A percentile compares a stretch with the other conserved stretches of the same genome.
phyloP scores from a whole-genome alignment of 2,113 vertebrate genomes.

The Dicentrarchus labrax region DNA sequence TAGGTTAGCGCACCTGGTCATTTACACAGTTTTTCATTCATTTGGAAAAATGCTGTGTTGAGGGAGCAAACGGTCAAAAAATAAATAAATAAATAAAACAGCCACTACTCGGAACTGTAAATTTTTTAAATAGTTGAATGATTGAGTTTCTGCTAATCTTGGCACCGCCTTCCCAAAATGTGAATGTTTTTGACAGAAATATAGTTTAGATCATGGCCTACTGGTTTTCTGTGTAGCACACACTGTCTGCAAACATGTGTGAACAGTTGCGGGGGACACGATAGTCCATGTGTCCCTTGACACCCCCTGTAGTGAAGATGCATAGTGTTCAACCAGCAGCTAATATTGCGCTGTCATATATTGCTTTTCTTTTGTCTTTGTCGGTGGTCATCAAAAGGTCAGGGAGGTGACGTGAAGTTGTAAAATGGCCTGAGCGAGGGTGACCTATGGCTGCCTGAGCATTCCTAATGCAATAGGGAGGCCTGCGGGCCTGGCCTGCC shows the following conservation, averaged over 20 bases:
- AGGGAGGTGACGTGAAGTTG: conserved; percentile 93
- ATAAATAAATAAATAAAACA: conserved; percentile 26
- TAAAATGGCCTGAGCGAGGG: conserved; percentile 89
- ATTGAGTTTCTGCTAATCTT: conserved; percentile 68
- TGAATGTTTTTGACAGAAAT: conserved; percentile 70
- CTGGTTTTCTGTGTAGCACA: neutral
- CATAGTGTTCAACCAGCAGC: conserved; percentile 41
- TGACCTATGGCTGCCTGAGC: conserved; percentile 91
- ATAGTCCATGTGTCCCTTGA: neutral
- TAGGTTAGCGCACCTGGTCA: conserved; percentile 72
- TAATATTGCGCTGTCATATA: conserved; percentile 67
- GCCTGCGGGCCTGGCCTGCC: conserved; percentile 93
- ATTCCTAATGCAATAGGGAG: conserved; percentile 93
- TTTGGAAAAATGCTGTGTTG: conserved; percentile 60
- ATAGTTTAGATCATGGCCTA: conserved; percentile 57
- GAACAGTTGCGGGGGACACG: conserved; percentile 1
- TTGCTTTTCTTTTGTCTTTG: conserved; percentile 76
- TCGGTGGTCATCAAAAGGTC: conserved; percentile 88
- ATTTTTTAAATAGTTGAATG: conserved; percentile 56
- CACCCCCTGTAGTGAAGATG: conserved; percentile 29
- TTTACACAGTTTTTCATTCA: conserved; percentile 79
- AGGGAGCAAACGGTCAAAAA: conserved; percentile 52
- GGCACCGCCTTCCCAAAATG: conserved; percentile 51
- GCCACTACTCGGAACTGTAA: conserved; percentile 42
- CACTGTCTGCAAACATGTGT: conserved; percentile 2